A percentile compares a stretch with the other conserved stretches of the same genome.
phyloP scores from a whole-genome alignment of 2,888 invertebrate species.

The Bellardia bayeri region DNA sequence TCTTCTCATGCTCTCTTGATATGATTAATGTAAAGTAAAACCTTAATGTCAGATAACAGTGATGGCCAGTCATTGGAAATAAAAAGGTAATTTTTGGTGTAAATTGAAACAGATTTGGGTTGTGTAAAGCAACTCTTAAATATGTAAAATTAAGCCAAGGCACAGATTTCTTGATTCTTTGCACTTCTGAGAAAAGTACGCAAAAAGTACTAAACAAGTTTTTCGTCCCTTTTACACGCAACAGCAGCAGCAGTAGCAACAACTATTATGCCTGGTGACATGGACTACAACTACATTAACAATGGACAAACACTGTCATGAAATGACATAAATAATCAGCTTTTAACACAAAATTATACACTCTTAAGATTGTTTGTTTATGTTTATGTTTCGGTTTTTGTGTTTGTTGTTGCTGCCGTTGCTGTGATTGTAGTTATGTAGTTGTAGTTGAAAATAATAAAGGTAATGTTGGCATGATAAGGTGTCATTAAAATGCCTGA shows the following conservation, averaged over 20 bases:
- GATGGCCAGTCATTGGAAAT: neutral
- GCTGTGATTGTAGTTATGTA: neutral
- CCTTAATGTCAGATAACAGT: neutral
- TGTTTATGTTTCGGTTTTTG: neutral
- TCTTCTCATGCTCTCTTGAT: neutral
- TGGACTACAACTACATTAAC: no score
- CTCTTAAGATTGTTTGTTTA: slow-evolving; percentile 37
- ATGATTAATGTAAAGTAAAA: neutral
- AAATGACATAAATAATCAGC: slow-evolving; percentile 50
- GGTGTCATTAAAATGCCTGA: neutral
- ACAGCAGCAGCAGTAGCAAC: no score
- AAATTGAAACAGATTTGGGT: neutral
- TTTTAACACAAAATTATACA: slow-evolving; percentile 48
- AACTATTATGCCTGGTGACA: no score
- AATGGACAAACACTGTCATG: neutral
- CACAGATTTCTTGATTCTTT: no score
- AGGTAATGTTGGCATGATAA: slow-evolving; percentile 7
- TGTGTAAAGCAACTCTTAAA: no score
- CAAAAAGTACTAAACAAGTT: no score
- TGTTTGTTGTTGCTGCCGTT: neutral
- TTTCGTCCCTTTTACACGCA: no score
- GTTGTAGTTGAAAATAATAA: neutral
- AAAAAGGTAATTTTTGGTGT: neutral
- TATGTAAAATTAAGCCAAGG: no score
- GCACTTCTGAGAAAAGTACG: no score